Base-by-base conservation (phyloP, 1,140 invertebrate genomes). In the Dinoponera quadriceps region DNA sequence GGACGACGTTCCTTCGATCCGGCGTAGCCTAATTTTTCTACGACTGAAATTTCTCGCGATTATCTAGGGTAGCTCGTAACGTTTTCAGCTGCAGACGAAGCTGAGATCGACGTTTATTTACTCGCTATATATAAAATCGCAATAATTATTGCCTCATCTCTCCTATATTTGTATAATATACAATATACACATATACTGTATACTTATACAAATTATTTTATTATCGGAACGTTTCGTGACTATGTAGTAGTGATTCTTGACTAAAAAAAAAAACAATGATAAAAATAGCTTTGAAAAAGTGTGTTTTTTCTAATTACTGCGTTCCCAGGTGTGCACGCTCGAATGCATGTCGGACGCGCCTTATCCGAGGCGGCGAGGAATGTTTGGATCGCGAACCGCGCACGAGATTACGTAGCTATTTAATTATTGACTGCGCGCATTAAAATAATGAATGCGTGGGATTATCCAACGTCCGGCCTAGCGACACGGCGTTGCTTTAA, bases 341-440 rank as follows among this genome's bases (percentile, higher is more conserved):
- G 22, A 33, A 57, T 68, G 33, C 7, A 78, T 69, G 25, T 14
- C 44, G 25, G 25, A 33, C 49, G 51, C 33, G 33, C 14, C 33
- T 55, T 57, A 27, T n/a, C 20, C 13, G 13, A 78, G 33, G 3
- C 20, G 14, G 62, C 18, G 29, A 78, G 44, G n/a, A 78, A 78
- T 78, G 51, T 78, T 78, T 69, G 60, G 22, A 38, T 77, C 48
- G 48, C 54, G 14, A 57, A 57, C 29, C 18, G 13, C 33, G 22
- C 22, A 9, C 33, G 14, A n/a, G 22, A 78, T 78, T 78, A 78
- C 48, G 54, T 3, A 5, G 20, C 62, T 77, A 69, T 69, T 78
- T 78, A 78, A 78, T 69, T 78, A 78, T 69, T 78, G 33, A 13
- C 25, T 49, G 14, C 54, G 75, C 51, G 49, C 44, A 38, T 55